Evolutionary conservation across 2,113 vertebrate species (phyloP), one percentile per base, ranked within the genome.

Genomic region (Arvicanthis niloticus): DNA sequence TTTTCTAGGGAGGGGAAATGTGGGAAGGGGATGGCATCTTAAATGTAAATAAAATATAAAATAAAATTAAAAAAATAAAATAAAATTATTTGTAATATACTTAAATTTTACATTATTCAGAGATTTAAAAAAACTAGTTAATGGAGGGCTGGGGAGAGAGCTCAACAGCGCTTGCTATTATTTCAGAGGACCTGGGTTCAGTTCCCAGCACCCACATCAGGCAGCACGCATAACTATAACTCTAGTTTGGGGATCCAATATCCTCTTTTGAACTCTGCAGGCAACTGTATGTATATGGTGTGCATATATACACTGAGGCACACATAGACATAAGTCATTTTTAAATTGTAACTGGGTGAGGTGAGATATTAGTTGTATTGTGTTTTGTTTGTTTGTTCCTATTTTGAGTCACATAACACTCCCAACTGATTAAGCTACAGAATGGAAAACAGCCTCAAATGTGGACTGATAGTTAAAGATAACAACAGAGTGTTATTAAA

Each of bases 351-450:
- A 85, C 42, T 65, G 26, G 11, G 22, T 77, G 7, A 48, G 26
- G 9, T 13, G 0, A 76, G 48, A 34, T 90, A 72, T 89, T 76
- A 48, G 16, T 51, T 88, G 29, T 10, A 7, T 81, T 62, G 88
- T 11, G 13, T 76, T 68, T 88, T 15, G 7, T 85, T 72, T 12
- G 9, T 75, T 72, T 89, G 62, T 70, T 95, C 53, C 62, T 65
- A 76, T 85, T 96, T 90, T 97, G 93, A 94, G 94, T 88, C 67
- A 26, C 3, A 88, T 68, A 93, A 89, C 42, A n/a, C 56, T 94
- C 51, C 19, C 81, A 34, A 77, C 7, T 68, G 60, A 92, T 60
- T 60, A 91, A 90, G 16, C 53, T 89, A 1, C n/a, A 88, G 89
- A 82, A 67, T 42, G 22, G 16, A 95, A 26, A 7, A 37, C 5